phyloP scores from a whole-genome alignment of 1,140 invertebrate species.

The Drosophila nebulosa region DNA sequence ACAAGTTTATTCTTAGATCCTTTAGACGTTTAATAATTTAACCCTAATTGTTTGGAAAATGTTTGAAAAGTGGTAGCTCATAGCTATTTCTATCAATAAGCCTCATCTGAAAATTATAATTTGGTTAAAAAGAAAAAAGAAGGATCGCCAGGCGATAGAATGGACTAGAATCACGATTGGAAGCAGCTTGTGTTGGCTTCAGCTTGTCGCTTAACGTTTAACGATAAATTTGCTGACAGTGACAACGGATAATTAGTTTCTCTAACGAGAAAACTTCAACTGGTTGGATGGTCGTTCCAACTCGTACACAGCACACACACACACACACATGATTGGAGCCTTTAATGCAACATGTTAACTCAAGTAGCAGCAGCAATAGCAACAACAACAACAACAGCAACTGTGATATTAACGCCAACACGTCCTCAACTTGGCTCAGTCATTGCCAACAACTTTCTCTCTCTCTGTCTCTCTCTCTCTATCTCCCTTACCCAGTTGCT shows the following conservation, averaged over 20 bases:
- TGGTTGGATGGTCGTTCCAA: conserved; percentile 20
- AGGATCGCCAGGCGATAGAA: conserved; percentile 1
- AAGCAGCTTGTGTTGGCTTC: conserved; percentile 45
- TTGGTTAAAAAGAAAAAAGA: too few species aligned
- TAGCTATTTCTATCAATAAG: too few species aligned
- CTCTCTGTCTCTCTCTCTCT: not conserved
- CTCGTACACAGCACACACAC: conserved; percentile 29
- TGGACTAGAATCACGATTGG: not conserved
- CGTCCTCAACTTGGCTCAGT: conserved; percentile 37
- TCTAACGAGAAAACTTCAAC: conserved; percentile 78
- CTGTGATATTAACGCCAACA: conserved; percentile 38
- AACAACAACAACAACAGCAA: conserved; percentile 26
- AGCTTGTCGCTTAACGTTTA: conserved; percentile 73
- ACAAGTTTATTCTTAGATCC: too few species aligned
- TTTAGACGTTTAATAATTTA: too few species aligned
- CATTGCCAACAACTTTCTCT: conserved; percentile 6
- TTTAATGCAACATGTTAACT: conserved; percentile 71
- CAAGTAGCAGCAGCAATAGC: conserved; percentile 53
- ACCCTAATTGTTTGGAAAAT: too few species aligned
- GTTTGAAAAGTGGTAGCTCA: too few species aligned
- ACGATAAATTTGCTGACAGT: conserved; percentile 78
- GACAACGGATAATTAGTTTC: conserved; percentile 79
- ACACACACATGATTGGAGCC: conserved; percentile 55
- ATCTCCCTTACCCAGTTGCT: not conserved
- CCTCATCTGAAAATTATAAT: too few species aligned